Base-by-base conservation (phyloP, 2,113 vertebrate genomes). In the Phalacrocorax pelagicus region DNA sequence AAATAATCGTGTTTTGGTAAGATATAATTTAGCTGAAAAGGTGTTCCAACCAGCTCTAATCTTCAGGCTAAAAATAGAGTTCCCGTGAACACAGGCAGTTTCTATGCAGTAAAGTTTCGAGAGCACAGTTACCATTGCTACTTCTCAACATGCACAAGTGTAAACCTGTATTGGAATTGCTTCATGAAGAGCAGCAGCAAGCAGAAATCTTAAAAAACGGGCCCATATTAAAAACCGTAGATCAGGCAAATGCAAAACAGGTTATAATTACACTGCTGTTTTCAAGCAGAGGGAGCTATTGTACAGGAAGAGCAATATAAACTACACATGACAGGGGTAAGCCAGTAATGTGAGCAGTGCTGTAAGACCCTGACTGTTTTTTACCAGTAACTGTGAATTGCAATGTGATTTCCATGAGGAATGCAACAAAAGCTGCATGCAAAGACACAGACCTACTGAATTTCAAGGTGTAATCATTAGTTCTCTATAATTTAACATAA, bases 211-310 rank as follows among this genome's bases (percentile, higher is more conserved):
- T 55, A 52, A 73, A 52, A 70, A 44, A 36, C 21, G 7, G 42
- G 42, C 20, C n/a, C 44, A 5, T 1, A 22, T 54, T 54, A 47
- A 86, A 90, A 67, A 6, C 36, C 12, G 0, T 23, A 16, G 40
- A 75, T 42, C 84, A 70, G 81, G 66, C 21, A 32, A 87, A 82
- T 1, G 51, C 30, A 26, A 95, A 95, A 9, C 65, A 63, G 32
- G 52, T 73, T 94, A 88, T 80, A 97, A 96, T 93, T 72, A 93
- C 93, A 57, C 97, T 96, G 84, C 54, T 65, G 87, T 61, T 97
- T 98, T 98, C 98, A 98, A 98, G 97, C 96, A 98, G 98, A 98
- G 98, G 98, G 98, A 98, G 98, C 98, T 98, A 51, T 98, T 97
- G 98, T 27, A 97, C 77, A 98, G 96, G 96, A 95, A 98, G 46